Evolutionary conservation across 2,113 vertebrate species (phyloP).

Genomic region (Ptyas mucosa): DNA sequence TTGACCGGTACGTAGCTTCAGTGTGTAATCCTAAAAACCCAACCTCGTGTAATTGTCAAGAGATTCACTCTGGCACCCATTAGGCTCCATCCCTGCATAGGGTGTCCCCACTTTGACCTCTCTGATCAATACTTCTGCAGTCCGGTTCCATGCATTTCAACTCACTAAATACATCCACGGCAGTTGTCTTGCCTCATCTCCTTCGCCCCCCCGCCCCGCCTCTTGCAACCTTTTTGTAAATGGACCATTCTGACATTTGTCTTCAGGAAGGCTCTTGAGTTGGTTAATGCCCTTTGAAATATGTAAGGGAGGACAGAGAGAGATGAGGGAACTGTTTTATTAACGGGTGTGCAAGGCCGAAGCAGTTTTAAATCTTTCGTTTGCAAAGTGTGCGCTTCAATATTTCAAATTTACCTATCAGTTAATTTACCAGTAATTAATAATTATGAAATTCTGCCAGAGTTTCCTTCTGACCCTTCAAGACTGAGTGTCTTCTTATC

Average conservation of each 20-base stretch:
- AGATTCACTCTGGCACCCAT: constrained; percentile 10
- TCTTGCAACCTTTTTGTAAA: neutral
- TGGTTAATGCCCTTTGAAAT: constrained; percentile 20
- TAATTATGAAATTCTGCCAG: neutral
- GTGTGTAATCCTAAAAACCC: constrained; percentile 21
- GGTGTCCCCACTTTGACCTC: constrained; percentile 11
- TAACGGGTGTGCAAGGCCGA: constrained; percentile 30
- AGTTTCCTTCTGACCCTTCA: neutral
- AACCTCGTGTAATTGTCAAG: neutral
- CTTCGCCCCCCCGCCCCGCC: neutral
- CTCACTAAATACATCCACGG: constrained; percentile 1
- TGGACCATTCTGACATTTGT: neutral
- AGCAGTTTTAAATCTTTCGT: constrained; percentile 30
- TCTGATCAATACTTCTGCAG: constrained; percentile 12
- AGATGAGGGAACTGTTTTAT: constrained; percentile 13
- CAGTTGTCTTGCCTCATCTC: neutral
- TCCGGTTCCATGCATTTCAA: constrained; percentile 24
- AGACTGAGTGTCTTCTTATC: neutral
- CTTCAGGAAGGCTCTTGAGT: neutral
- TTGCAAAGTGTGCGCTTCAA: constrained; percentile 33
- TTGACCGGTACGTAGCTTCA: neutral
- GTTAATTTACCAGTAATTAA: neutral
- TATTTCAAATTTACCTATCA: constrained; percentile 42
- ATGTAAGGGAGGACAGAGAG: neutral
- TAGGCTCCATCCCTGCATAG: neutral